phyloP scores from a whole-genome alignment of 2,113 vertebrate species.

The Brachionichthys hirsutus region DNA sequence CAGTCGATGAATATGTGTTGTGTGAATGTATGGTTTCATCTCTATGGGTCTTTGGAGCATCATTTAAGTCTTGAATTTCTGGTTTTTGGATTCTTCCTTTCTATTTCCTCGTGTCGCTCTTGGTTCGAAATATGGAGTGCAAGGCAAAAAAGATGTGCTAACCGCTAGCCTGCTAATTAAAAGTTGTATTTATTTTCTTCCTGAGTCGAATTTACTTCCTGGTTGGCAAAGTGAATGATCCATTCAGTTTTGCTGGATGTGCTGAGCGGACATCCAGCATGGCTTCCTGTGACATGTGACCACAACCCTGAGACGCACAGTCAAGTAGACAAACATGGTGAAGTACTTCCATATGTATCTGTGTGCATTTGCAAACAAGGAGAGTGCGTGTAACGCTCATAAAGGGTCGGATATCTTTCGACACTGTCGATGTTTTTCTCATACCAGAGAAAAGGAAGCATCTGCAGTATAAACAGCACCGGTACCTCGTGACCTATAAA shows the following conservation, averaged over 20 bases:
- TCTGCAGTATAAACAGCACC: slow-evolving; percentile 41
- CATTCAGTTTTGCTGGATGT: neutral
- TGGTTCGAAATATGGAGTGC: no score
- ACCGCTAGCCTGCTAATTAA: no score
- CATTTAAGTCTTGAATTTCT: no score
- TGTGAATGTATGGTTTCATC: no score
- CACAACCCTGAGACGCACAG: slow-evolving; percentile 44
- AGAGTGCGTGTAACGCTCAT: slow-evolving; percentile 28
- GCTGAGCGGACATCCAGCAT: slow-evolving; percentile 21
- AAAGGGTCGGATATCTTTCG: slow-evolving; percentile 46
- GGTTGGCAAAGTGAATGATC: slow-evolving; percentile 13
- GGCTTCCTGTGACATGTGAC: slow-evolving; percentile 24
- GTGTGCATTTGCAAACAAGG: slow-evolving; percentile 26
- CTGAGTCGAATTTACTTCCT: neutral
- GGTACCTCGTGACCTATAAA: slow-evolving; percentile 47
- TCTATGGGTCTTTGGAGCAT: no score
- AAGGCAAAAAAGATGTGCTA: no score
- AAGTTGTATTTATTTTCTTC: no score
- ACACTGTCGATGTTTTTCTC: slow-evolving; percentile 50
- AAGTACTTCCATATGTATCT: slow-evolving; percentile 49
- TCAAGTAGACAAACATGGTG: slow-evolving; percentile 34
- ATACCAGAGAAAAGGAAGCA: slow-evolving; percentile 6
- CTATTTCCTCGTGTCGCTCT: no score
- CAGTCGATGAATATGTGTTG: neutral
- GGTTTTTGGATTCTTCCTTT: no score